A percentile compares a stretch with the other conserved stretches of the same genome.
Evolutionary conservation across 2,797 vertebrate species (phyloP).

Genomic region (Oceanodroma leucorhoa): DNA sequence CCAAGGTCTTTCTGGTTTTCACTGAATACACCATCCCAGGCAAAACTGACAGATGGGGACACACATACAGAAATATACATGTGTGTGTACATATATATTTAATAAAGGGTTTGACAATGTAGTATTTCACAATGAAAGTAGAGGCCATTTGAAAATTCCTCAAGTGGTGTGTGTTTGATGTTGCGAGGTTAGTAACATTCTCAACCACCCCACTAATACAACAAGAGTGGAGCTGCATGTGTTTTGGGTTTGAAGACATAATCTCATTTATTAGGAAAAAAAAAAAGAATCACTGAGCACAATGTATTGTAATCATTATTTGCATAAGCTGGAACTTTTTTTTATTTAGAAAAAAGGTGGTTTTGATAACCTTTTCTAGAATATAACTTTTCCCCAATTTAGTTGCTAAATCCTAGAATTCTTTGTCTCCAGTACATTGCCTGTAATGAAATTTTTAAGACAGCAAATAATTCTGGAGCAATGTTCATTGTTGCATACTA

Average conservation of each 20-base stretch:
- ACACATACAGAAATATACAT: accelerated
- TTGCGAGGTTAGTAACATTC: not conserved
- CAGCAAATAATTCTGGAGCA: not conserved
- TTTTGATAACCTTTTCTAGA: constrained; percentile 20
- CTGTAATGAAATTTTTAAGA: constrained; percentile 21
- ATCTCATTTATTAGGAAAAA: not conserved
- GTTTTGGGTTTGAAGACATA: not conserved
- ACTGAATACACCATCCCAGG: not conserved
- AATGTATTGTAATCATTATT: constrained; percentile 9
- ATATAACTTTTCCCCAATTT: constrained; percentile 2
- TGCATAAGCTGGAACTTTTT: not conserved
- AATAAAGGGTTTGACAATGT: not conserved
- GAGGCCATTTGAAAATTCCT: not conserved
- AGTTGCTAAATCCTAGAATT: constrained; percentile 26
- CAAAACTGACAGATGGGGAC: not conserved
- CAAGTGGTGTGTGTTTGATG: not conserved
- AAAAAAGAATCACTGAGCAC: not conserved
- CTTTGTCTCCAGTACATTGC: not conserved
- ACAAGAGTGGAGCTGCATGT: not conserved
- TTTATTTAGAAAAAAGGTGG: not conserved
- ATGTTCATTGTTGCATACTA: not conserved
- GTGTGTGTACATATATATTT: not conserved
- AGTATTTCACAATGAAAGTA: not conserved
- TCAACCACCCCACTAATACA: not conserved
- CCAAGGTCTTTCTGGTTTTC: not conserved